A percentile compares a stretch with the other conserved stretches of the same genome.
phyloP scores from a whole-genome alignment of 2,797 vertebrate genomes.

The Eulemur rubriventer region DNA sequence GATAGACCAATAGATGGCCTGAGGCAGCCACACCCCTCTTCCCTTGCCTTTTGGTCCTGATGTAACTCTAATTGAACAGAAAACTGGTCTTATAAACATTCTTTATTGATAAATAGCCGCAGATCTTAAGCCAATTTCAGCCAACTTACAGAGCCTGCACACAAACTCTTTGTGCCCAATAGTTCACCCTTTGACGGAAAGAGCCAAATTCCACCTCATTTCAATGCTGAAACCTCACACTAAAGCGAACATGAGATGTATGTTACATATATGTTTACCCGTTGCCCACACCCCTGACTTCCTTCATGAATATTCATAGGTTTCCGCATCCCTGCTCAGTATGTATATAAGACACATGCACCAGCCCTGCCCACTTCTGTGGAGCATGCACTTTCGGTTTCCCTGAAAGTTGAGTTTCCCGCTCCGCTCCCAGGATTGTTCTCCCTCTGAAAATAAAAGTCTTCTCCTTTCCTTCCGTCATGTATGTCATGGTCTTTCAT shows the following conservation, averaged over 20 bases:
- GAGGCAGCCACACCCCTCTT: background rate
- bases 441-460: background rate
- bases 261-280: background rate
- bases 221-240: background rate
- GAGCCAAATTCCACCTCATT: background rate
- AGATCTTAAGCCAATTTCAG: background rate
- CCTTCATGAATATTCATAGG: background rate
- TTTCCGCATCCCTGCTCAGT: background rate
- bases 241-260: background rate
- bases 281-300: background rate
- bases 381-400: background rate
- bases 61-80: background rate
- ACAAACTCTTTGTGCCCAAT: background rate
- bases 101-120: background rate
- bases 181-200: background rate
- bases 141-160: background rate
- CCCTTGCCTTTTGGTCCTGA: background rate
- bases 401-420: background rate
- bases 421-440: background rate
- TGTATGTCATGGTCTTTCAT: background rate
- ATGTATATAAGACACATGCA: background rate
- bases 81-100: background rate
- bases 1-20: background rate
- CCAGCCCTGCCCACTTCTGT: no score
- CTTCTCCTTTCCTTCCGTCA: background rate